Conservation (phyloP, 2,113 vertebrate genomes). For the Mesembrinibis cayennensis region DNA sequence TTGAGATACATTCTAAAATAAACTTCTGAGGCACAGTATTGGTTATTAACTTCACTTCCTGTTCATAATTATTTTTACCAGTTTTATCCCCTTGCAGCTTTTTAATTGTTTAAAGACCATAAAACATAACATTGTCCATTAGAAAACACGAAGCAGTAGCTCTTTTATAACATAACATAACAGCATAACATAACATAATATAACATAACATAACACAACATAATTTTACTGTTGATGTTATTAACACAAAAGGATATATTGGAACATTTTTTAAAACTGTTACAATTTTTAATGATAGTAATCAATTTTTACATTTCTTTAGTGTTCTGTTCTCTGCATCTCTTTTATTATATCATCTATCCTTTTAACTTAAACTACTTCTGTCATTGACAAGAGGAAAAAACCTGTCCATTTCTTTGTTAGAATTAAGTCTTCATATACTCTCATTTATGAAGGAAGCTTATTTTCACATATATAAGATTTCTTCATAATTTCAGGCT, state of each 20-base stretch:
- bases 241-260: not conserved
- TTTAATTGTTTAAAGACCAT: constrained; percentile 39
- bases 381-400: not conserved
- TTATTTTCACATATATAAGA: not conserved
- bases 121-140: constrained; percentile 17
- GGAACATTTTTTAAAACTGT: not conserved
- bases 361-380: not conserved
- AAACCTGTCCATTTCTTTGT: not conserved
- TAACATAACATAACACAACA: not conserved
- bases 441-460: not conserved
- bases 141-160: not conserved
- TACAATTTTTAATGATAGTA: not conserved
- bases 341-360: not conserved
- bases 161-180: not conserved
- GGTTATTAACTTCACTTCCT: constrained; percentile 22
- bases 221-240: constrained; percentile 33
- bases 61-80: constrained; percentile 23
- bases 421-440: not conserved
- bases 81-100: constrained; percentile 10
- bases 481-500: not conserved
- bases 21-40: not conserved
- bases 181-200: not conserved
- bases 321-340: not conserved
- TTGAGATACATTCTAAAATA: not conserved
- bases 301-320: not conserved